Percentiles rank a stretch among this genome's conserved stretches.
These are phyloP conservation scores for Artemia sinica DNA, from an alignment of 2,888 invertebrate species.

Conservation along the genomic window DNA sequence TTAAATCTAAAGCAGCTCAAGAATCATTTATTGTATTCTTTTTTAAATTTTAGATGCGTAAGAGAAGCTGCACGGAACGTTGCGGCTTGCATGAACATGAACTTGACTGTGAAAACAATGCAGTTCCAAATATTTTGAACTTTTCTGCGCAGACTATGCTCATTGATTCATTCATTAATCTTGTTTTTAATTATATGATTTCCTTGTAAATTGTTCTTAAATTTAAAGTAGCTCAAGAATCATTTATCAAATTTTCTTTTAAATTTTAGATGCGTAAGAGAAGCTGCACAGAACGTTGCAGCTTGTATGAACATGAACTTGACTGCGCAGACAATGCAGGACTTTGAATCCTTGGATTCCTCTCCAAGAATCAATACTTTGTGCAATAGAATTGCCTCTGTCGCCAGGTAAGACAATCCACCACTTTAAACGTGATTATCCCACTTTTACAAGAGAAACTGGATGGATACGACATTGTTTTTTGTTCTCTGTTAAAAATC, in stretches of 20 bases:
- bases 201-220: no score
- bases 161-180: no score
- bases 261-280: neutral
- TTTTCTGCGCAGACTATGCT: no score
- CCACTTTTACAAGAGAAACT: no score
- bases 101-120: neutral
- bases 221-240: no score
- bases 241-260: neutral
- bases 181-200: no score
- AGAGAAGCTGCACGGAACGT: slow-evolving; percentile 5
- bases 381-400: neutral
- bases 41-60: neutral
- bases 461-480: no score
- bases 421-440: neutral
- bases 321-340: neutral
- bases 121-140: neutral
- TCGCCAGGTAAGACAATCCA: neutral
- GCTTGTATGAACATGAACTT: neutral
- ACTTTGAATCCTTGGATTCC: neutral
- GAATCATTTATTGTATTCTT: neutral
- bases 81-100: neutral
- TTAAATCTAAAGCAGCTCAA: no score
- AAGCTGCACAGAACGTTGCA: slow-evolving; percentile 3
- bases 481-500: no score
- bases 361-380: neutral